These are phyloP conservation scores for Hydropsyche betteni DNA, from an alignment of 2,888 invertebrate species.

Conservation along the genomic window DNA sequence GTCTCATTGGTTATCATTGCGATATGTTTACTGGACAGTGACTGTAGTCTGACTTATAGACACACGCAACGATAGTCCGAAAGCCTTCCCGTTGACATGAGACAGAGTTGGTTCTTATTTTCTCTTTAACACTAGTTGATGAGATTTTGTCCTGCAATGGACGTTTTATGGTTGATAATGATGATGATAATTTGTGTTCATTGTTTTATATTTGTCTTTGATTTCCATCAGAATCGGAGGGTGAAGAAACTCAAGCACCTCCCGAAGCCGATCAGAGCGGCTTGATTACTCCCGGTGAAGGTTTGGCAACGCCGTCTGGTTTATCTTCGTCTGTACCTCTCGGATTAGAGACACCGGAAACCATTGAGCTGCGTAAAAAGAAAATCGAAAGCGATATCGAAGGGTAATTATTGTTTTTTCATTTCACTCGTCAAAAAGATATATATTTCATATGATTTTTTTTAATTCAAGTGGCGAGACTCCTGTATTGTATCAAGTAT, in stretches of 20 bases:
- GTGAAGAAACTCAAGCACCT: conserved; percentile 58
- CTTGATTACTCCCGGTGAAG: conserved; percentile 91
- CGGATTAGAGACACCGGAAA: conserved; percentile 98
- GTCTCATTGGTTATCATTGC: too few species aligned
- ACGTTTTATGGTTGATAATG: too few species aligned
- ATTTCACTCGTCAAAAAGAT: neutral
- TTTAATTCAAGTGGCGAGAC: conserved; percentile 78
- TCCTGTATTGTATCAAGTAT: conserved; percentile 92
- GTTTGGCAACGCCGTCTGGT: conserved; percentile 94
- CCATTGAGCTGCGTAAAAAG: conserved; percentile 96
- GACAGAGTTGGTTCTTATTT: too few species aligned
- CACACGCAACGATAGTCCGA: too few species aligned
- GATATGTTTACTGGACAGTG: too few species aligned
- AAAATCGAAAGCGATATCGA: conserved; percentile 97
- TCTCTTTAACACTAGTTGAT: too few species aligned
- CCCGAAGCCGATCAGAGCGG: conserved; percentile 79
- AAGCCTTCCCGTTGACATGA: too few species aligned
- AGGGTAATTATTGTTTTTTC: conserved; percentile 63
- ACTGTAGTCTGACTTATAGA: too few species aligned
- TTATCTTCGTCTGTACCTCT: conserved; percentile 87
- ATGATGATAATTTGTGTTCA: conserved; percentile 45
- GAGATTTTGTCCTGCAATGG: too few species aligned
- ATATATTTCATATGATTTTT: conserved; percentile 15
- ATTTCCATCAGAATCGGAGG: conserved; percentile 59
- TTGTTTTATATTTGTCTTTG: conserved; percentile 10